Percentiles rank a stretch among this genome's conserved stretches.
These are phyloP conservation scores for Gopherus evgoodei DNA, from an alignment of 2,113 vertebrate genomes.

Conservation along the genomic window DNA sequence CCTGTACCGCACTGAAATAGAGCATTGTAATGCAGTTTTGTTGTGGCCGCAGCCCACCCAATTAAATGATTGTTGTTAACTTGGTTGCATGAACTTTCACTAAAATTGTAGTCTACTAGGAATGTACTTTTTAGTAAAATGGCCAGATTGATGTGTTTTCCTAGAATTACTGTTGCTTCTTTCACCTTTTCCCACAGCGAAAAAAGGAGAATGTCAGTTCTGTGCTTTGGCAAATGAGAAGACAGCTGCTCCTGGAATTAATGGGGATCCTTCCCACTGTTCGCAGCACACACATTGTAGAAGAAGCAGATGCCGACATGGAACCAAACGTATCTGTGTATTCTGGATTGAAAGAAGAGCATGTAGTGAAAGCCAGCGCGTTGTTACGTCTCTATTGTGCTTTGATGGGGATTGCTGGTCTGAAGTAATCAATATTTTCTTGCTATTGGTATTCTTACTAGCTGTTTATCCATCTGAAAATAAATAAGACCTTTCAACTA, in stretches of 20 bases:
- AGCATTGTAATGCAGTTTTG: rapidly evolving
- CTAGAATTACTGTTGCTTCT: not conserved
- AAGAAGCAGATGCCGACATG: slow-evolving; percentile 82
- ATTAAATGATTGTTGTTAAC: not conserved
- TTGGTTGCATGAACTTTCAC: not conserved
- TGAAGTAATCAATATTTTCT: slow-evolving; percentile 84
- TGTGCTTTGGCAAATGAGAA: slow-evolving; percentile 97
- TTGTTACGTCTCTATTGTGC: slow-evolving; percentile 95
- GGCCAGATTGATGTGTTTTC: not conserved
- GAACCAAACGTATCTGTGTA: slow-evolving; percentile 85
- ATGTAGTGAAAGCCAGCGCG: slow-evolving; percentile 97
- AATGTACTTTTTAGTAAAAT: rapidly evolving
- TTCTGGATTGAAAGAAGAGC: slow-evolving; percentile 94
- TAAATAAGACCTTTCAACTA: not conserved
- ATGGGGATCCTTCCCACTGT: slow-evolving; percentile 95
- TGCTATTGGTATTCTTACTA: not conserved
- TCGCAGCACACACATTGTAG: slow-evolving; percentile 87
- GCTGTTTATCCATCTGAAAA: rapidly evolving
- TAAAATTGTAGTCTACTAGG: rapidly evolving
- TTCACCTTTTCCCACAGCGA: slow-evolving; percentile 79
- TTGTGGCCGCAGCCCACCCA: not conserved
- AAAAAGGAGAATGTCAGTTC: slow-evolving; percentile 93
- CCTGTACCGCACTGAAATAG: not conserved
- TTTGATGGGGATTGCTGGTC: slow-evolving; percentile 97
- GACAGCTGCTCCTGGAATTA: slow-evolving; percentile 95